A percentile compares a stretch with the other conserved stretches of the same genome.
Conservation (phyloP, 2,113 vertebrate species). For the Eretmochelys imbricata region DNA sequence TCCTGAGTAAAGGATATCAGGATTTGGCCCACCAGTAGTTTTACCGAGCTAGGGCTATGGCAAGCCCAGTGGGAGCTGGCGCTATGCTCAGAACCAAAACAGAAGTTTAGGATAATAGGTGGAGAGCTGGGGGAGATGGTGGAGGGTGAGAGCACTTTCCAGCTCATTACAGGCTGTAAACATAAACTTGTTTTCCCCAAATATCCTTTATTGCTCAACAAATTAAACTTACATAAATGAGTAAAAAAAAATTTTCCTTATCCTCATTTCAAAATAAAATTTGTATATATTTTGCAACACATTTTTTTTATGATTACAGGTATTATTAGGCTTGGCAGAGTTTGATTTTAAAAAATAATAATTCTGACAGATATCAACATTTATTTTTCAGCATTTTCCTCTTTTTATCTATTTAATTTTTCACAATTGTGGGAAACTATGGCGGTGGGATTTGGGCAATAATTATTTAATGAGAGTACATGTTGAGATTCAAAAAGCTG, state of each 20-base stretch:
- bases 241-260: neutral
- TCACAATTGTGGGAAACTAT: too few relatives aligned
- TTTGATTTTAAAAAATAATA: too few relatives aligned
- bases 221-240: neutral
- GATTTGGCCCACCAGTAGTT: too few relatives aligned
- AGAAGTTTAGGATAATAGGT: neutral
- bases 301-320: neutral
- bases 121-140: neutral
- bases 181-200: neutral
- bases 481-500: too few relatives aligned
- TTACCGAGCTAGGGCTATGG: too few relatives aligned
- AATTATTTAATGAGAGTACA: too few relatives aligned
- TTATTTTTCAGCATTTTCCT: too few relatives aligned
- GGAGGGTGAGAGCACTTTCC: neutral
- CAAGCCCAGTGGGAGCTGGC: too few relatives aligned
- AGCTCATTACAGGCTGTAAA: neutral
- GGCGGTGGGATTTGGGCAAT: too few relatives aligned
- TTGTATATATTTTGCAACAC: neutral
- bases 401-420: too few relatives aligned
- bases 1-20: too few relatives aligned
- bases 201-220: neutral
- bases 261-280: neutral
- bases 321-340: neutral
- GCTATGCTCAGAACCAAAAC: neutral
- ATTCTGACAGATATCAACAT: too few relatives aligned